Evolutionary conservation across 2,797 vertebrate genomes (phyloP).

Genomic region (Gymnocypris eckloni): DNA sequence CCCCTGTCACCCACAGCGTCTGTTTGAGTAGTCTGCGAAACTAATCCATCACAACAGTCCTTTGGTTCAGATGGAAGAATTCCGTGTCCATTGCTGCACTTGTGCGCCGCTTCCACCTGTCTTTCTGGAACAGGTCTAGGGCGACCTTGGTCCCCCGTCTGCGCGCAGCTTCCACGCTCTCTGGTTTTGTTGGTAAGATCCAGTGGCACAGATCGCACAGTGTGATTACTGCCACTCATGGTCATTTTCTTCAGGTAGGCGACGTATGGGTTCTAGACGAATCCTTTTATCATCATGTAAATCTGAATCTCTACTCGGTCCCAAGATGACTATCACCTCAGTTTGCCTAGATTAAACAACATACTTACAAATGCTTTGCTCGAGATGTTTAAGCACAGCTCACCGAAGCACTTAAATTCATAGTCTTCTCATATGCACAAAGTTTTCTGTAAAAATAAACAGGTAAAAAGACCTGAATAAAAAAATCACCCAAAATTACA

Average conservation of each 20-base stretch:
- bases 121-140: conserved; percentile 41
- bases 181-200: conserved; percentile 75
- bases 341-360: background rate
- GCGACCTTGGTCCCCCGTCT: conserved; percentile 53
- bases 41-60: conserved; percentile 13
- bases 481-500: background rate
- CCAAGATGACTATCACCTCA: conserved; percentile 13
- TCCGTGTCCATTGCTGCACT: conserved; percentile 18
- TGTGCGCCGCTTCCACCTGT: conserved; percentile 41
- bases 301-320: conserved; percentile 32
- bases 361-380: conserved; percentile 26
- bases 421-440: background rate
- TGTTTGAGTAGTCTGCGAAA: conserved; percentile 6
- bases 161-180: conserved; percentile 57
- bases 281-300: conserved; percentile 55
- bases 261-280: conserved; percentile 34
- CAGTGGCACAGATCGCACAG: conserved; percentile 72
- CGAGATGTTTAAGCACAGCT: conserved; percentile 8
- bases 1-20: background rate
- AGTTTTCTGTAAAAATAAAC: background rate
- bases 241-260: conserved; percentile 67
- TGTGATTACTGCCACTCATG: conserved; percentile 73
- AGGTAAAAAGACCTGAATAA: background rate
- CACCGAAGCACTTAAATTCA: background rate
- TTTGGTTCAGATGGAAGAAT: background rate